Evolutionary conservation across 1,140 invertebrate genomes (phyloP), one percentile per base, ranked within the genome.

Genomic region (Meloidogyne chitwoodi): DNA sequence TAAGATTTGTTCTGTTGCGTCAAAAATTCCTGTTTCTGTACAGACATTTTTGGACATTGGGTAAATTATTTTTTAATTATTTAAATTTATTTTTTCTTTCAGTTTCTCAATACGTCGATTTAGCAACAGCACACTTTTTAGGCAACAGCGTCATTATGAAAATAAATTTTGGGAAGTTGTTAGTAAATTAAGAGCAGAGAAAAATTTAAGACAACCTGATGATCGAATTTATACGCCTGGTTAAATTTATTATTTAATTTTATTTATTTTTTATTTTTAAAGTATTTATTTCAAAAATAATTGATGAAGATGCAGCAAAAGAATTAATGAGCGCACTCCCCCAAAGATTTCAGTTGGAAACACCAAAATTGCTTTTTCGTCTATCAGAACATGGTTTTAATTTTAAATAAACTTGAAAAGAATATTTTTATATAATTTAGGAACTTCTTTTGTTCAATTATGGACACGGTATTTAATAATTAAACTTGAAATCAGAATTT

Each of bases 281-380:
- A 73, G 75, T 71, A 19, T 78, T 79, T 61, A 67, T 65, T 10
- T 77, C 74, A 34, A 68, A 56, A 31, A 79, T 86, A 38, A 66
- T 86, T 48, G 74, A 77, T 64, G 71, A 62, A 38, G 86, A 86
- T 27, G 66, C 79, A 41, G 84, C 84, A 34, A 68, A 68, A n/a
- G 85, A 86, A 48, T 26, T 86, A 26, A 86, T 86, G 81, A 69
- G 74, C 12, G 75, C 77, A 12, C 68, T 86, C n/a, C 85, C 85
- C 0, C 38, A 61, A n/a, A 61, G 85, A 63, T 81, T 86, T 26
- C 85, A 86, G 71, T 62, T 86, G 31, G 85, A 83, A 63, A 86
- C 84, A 11, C 85, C 85, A 11, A 61, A 41, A 26, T 56, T 84
- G 19, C 70, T 87, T 8, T 86, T 83, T 68, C 64, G 81, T 19